These are phyloP conservation scores for Thryonomys swinderianus DNA, from an alignment of 2,113 vertebrate genomes.

Conservation along the genomic window DNA sequence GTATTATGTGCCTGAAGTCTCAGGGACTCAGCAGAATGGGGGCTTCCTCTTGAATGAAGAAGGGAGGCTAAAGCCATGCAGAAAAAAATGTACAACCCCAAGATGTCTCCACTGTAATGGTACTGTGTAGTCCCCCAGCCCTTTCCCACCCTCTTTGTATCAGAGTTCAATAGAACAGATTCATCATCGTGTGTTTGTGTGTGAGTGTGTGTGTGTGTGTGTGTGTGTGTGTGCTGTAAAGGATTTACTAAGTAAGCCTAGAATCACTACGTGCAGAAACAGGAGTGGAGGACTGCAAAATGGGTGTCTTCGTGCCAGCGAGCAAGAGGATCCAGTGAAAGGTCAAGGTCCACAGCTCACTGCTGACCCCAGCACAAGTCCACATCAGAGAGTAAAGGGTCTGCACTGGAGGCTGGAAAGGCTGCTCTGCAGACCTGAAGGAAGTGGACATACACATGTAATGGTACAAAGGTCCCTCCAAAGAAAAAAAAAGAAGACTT, in stretches of 20 bases:
- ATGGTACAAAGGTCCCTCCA: neutral
- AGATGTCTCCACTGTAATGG: neutral
- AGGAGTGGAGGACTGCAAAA: neutral
- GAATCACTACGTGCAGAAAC: neutral
- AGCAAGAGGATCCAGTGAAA: neutral
- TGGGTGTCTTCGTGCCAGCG: neutral
- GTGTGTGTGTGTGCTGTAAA: neutral
- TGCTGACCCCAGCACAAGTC: neutral
- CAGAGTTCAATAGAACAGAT: neutral
- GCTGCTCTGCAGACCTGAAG: neutral
- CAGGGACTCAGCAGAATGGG: too few relatives aligned
- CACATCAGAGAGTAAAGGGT: neutral
- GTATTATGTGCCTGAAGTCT: neutral
- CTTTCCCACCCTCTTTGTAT: neutral
- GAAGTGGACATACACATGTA: neutral
- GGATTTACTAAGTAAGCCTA: neutral
- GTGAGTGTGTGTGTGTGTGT: neutral
- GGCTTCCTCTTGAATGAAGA: neutral
- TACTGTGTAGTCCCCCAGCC: accelerated
- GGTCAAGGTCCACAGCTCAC: neutral
- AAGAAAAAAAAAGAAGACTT: neutral
- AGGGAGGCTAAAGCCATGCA: neutral
- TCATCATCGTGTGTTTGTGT: neutral
- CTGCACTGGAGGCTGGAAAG: neutral
- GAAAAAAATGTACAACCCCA: neutral